Evolutionary conservation across 2,888 invertebrate species (phyloP).

Genomic region (Eilema griseolum): DNA sequence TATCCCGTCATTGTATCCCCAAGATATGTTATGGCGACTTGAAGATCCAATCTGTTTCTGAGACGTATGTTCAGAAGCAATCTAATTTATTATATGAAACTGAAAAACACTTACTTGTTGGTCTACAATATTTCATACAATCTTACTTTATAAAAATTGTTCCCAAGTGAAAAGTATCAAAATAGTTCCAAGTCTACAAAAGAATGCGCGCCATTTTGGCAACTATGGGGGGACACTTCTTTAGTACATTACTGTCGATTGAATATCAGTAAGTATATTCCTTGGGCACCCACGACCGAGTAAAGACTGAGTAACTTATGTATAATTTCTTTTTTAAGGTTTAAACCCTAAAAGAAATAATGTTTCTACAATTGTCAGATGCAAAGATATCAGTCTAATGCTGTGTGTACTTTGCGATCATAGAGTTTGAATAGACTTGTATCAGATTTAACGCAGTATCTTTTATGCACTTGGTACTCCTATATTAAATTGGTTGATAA

Average conservation of each 20-base stretch:
- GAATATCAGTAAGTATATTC: too few relatives aligned
- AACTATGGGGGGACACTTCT: background rate
- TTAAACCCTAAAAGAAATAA: background rate
- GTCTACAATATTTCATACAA: too few relatives aligned
- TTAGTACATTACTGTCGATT: too few relatives aligned
- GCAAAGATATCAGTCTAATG: background rate
- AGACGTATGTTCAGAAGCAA: too few relatives aligned
- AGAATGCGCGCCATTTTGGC: background rate
- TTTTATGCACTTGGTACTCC: background rate
- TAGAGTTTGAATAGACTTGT: background rate
- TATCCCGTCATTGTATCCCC: background rate
- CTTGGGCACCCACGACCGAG: background rate
- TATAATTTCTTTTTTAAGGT: too few relatives aligned
- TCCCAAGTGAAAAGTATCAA: too few relatives aligned
- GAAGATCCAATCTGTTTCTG: too few relatives aligned
- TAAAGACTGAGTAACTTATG: too few relatives aligned
- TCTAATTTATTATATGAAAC: too few relatives aligned
- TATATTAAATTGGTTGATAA: conserved; percentile 9
- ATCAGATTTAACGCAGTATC: background rate
- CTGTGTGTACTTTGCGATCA: background rate
- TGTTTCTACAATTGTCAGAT: background rate
- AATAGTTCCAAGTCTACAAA: too few relatives aligned
- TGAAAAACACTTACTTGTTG: too few relatives aligned
- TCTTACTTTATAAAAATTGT: too few relatives aligned
- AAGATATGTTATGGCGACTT: background rate